Conservation (phyloP, 1,140 invertebrate species). For the Philotrypesis tridentata region DNA sequence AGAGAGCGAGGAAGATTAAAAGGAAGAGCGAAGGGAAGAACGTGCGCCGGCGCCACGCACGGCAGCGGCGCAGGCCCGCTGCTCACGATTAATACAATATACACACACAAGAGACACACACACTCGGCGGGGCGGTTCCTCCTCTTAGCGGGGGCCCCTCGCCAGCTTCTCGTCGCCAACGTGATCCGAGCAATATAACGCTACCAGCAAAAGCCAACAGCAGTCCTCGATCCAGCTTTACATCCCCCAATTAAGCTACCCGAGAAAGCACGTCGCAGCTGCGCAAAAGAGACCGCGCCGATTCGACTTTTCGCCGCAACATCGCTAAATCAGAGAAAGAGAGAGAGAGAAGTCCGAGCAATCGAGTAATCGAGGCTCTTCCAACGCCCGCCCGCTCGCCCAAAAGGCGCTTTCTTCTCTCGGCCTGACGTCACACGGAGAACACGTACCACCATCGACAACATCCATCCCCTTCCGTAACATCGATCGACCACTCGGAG, state of each 20-base stretch:
- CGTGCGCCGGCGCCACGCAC: slow-evolving; percentile 49
- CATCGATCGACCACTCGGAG: not conserved
- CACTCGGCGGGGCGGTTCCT: not conserved
- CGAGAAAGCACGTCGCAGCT: not conserved
- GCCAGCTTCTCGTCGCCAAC: slow-evolving; percentile 18
- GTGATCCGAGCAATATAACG: not conserved
- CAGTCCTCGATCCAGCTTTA: not conserved
- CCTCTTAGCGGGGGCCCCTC: not conserved
- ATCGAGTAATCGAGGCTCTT: not conserved
- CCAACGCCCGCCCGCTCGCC: no score
- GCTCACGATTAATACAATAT: slow-evolving; percentile 26
- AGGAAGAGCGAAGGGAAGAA: slow-evolving; percentile 49
- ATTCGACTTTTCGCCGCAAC: not conserved
- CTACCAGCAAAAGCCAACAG: not conserved
- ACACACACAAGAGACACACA: slow-evolving; percentile 23
- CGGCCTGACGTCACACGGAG: not conserved
- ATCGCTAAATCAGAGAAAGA: not conserved
- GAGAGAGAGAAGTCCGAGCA: not conserved
- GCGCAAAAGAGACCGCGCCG: not conserved
- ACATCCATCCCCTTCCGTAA: not conserved
- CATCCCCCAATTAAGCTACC: not conserved
- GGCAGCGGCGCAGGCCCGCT: slow-evolving; percentile 42
- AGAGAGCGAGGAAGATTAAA: slow-evolving; percentile 37
- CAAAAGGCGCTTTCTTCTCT: slow-evolving; percentile 21
- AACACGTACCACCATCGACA: not conserved